Percentiles rank a stretch among this genome's conserved stretches.
phyloP scores from a whole-genome alignment of 2,113 vertebrate species.

The Psettodes erumei region DNA sequence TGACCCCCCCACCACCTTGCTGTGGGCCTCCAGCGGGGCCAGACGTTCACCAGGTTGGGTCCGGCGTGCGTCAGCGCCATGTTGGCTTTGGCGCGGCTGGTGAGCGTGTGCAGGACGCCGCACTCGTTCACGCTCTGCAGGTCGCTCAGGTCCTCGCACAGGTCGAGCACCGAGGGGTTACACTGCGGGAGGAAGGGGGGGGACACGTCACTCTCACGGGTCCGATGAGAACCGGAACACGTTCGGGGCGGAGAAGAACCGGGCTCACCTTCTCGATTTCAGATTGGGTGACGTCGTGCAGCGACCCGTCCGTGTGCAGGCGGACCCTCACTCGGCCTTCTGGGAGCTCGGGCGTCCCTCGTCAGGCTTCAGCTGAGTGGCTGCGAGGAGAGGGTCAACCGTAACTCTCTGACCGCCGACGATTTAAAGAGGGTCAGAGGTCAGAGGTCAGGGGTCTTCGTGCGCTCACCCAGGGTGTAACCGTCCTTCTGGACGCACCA shows the following conservation, averaged over 20 bases:
- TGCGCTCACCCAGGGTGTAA: conserved; percentile 88
- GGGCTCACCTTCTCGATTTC: conserved; percentile 87
- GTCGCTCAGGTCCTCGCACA: conserved; percentile 87
- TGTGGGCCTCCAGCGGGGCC: conserved; percentile 58
- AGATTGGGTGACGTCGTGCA: conserved; percentile 86
- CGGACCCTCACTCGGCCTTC: conserved; percentile 86
- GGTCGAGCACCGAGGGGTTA: conserved; percentile 88
- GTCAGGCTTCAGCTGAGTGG: conserved; percentile 93
- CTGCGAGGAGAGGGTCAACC: conserved; percentile 69
- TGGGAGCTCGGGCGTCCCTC: conserved; percentile 91
- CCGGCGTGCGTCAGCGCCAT: conserved; percentile 86
- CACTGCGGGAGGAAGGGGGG: conserved; percentile 76
- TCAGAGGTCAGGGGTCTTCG: neutral
- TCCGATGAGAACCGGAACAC: neutral
- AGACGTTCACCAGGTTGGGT: conserved; percentile 83
- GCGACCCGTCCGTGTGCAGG: conserved; percentile 77
- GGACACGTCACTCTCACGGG: neutral
- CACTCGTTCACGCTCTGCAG: conserved; percentile 89
- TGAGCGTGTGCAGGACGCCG: conserved; percentile 86
- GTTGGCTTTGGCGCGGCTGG: conserved; percentile 80
- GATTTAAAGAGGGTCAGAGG: neutral
- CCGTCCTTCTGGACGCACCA: conserved; percentile 91
- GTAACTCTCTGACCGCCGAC: conserved; percentile 7
- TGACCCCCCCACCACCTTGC: conserved; percentile 83
- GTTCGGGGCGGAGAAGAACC: neutral